These are phyloP conservation scores for Pherbina coryleti DNA, from an alignment of 2,888 invertebrate genomes.

Conservation along the genomic window DNA sequence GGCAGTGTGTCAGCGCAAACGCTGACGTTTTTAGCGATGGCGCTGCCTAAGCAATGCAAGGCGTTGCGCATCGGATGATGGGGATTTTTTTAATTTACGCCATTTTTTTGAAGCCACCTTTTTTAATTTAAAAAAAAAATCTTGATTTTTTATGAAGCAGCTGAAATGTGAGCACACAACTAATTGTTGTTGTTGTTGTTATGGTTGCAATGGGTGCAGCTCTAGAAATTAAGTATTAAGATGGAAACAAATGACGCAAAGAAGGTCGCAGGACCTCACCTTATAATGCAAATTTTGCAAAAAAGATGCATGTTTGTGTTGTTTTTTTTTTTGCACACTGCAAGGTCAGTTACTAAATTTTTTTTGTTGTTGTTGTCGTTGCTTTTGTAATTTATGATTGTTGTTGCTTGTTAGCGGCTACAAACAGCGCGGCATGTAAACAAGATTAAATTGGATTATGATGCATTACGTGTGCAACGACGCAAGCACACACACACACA, in stretches of 20 bases:
- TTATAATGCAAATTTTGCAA: conserved; percentile 9
- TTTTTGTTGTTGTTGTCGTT: conserved; percentile 1
- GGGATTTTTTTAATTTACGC: not conserved
- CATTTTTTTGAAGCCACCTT: not conserved
- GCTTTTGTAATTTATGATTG: conserved; percentile 10
- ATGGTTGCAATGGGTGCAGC: conserved; percentile 10
- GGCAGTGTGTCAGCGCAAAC: not conserved
- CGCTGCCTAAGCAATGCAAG: not conserved
- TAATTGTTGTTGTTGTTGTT: not conserved
- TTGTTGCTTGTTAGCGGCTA: conserved; percentile 32
- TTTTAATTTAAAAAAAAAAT: not conserved
- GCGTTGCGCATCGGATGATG: not conserved
- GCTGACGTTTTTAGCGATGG: not conserved
- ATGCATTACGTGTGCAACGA: conserved; percentile 32
- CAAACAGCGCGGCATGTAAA: conserved; percentile 53
- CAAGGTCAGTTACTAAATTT: not conserved
- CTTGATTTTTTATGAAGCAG: not conserved
- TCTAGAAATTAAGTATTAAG: not conserved
- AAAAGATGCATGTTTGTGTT: not conserved
- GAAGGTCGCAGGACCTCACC: not conserved
- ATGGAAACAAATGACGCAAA: not conserved
- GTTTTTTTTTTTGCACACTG: not conserved
- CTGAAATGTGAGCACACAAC: conserved; percentile 9
- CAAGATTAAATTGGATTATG: conserved; percentile 49
- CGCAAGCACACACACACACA: conserved; percentile 1